Percentiles rank a stretch among this genome's conserved stretches.
These are phyloP conservation scores for Heliothis virescens DNA, from an alignment of 1,140 invertebrate genomes.

Conservation along the genomic window DNA sequence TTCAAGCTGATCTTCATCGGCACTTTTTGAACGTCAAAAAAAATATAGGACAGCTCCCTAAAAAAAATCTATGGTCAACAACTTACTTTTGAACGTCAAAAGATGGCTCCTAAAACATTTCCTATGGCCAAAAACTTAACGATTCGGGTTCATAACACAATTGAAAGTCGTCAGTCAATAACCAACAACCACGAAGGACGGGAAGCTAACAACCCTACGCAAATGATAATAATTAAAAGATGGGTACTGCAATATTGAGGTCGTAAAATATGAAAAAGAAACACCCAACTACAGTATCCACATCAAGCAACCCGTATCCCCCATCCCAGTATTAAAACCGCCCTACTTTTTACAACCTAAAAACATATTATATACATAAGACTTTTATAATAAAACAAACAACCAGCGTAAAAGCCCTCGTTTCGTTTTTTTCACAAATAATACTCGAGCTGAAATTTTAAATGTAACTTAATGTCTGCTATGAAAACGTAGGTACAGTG, in stretches of 20 bases:
- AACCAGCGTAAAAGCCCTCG: not conserved
- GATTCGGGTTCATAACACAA: not conserved
- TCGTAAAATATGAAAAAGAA: conserved; percentile 28
- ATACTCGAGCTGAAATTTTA: not conserved
- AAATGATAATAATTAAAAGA: conserved; percentile 12
- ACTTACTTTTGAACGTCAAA: too few species aligned
- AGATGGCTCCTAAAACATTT: too few species aligned
- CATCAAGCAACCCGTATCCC: conserved; percentile 17
- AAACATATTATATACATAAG: conserved; percentile 14
- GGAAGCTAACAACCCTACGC: not conserved
- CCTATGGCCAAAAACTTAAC: not conserved
- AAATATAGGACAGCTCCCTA: too few species aligned
- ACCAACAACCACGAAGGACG: too few species aligned
- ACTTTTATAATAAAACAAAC: conserved; percentile 31
- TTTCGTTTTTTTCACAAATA: not conserved
- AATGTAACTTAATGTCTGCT: not conserved
- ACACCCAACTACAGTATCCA: conserved; percentile 7
- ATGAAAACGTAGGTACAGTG: not conserved
- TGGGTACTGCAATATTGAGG: conserved; percentile 27
- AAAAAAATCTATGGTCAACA: too few species aligned
- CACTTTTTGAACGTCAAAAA: too few species aligned
- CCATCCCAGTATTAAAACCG: not conserved
- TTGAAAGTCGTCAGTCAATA: too few species aligned
- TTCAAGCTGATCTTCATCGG: too few species aligned
- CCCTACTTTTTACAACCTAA: conserved; percentile 19